Base-by-base conservation (phyloP, 1,140 invertebrate species). In the Drosophila navojoa region DNA sequence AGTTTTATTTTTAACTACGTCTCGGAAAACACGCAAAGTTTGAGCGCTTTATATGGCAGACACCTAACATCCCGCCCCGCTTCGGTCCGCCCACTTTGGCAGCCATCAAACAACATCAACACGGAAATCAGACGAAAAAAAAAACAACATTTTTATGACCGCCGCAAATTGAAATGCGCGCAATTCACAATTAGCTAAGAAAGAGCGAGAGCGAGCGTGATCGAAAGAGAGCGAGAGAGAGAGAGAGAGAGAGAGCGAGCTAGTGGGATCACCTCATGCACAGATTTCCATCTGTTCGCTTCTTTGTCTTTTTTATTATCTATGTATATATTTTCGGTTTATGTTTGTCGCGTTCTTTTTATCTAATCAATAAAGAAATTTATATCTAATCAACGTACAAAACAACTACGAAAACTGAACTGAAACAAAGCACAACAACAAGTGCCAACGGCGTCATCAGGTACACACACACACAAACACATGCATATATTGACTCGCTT, bases 321-420 rank as follows among this genome's bases (percentile, higher is more conserved):
- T 47, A 16, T 42, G 4, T 49, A 47, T 42, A n/a, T 49, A 47
- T 22, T 71, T 59, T 71, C 29, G 49, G 71, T 29, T 6, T 32
- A 3, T n/a, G 10, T 73, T 25, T 40, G 29, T 25, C 25, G 45
- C 63, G 29, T 42, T 42, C 67, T 52, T 77, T 87, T 87, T 87
- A 87, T 87, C 84, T 87, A 87, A 87, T 87, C 84, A 87, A 89
- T 84, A 77, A 79, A 89, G 73, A 80, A 89, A 89, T 87, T 79
- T 87, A 84, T 87, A 87, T 87, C 84, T 89, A 89, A 87, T 87
- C 84, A 89, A 77, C 69, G 74, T 74, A 77, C 77, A 71, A 73
- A 77, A 70, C 42, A 71, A 62, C 42, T 9, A 60, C 68, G 19
- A 54, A 50, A 71, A 73, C 52, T 16, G 19, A 67, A 57, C 68